These are phyloP conservation scores for Siderastrea radians DNA, from an alignment of 92 coral and sea anemone genomes.

Conservation along the genomic window DNA sequence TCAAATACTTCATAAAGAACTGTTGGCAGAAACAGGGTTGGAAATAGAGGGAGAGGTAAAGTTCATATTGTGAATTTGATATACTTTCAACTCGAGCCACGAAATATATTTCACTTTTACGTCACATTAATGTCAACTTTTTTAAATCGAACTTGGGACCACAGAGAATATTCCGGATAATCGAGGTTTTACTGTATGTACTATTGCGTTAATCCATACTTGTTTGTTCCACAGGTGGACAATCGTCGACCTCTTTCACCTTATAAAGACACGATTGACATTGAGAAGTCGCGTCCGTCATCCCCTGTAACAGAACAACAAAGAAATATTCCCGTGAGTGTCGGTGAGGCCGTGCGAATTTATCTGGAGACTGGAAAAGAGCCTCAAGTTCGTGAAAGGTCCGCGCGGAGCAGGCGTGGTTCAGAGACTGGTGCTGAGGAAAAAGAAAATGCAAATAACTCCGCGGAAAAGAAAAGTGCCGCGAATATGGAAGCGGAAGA, in stretches of 20 bases:
- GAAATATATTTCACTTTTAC: no score
- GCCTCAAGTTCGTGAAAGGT: conserved; percentile 77
- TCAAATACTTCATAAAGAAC: conserved; percentile 42
- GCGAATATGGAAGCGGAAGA: background rate
- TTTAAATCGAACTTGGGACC: no score
- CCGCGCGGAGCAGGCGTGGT: conserved; percentile 63
- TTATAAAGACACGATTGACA: conserved; percentile 76
- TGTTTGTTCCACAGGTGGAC: conserved; percentile 2
- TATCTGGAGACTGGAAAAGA: conserved; percentile 81
- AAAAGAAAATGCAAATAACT: conserved; percentile 13
- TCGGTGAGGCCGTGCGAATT: conserved; percentile 73
- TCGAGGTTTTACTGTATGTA: background rate
- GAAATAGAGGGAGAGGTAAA: conserved; percentile 18
- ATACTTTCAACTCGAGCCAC: background rate
- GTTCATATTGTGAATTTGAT: background rate
- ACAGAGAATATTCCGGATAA: no score
- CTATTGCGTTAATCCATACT: background rate
- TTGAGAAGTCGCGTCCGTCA: conserved; percentile 83
- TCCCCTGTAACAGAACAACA: conserved; percentile 67
- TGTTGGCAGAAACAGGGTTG: conserved; percentile 27
- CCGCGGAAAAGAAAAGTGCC: background rate
- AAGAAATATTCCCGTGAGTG: conserved; percentile 66
- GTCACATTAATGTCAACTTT: background rate
- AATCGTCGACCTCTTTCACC: conserved; percentile 44
- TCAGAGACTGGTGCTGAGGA: conserved; percentile 56